Evolutionary conservation across 2,113 vertebrate species (phyloP), one percentile per base, ranked within the genome.

Genomic region (Nematolebias whitei): DNA sequence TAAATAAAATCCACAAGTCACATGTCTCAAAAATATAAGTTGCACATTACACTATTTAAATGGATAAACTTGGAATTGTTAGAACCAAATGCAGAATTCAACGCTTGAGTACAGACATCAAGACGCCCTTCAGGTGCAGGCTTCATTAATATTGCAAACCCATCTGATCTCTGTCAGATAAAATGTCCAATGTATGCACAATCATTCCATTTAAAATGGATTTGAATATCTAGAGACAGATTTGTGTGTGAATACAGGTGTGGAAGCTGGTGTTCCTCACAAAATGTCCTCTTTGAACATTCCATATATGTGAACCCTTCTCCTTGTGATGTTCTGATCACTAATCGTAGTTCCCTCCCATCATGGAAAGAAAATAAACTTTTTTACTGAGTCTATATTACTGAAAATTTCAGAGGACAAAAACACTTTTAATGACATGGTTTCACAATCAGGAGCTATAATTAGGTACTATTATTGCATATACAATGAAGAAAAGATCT

Each of bases 381-480:
- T n/a, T 41, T 57, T 40, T 76, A 74, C 75, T 78, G 71, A 53
- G 49, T 84, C 76, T 52, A n/a, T n/a, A n/a, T 38, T 48, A 45
- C 70, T 56, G 44, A 51, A n/a, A n/a, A 76, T 73, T 74, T 62
- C 45, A 22, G n/a, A 48, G n/a, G n/a, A 64, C 63, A 72, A 64
- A 65, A n/a, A 22, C 45, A 71, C 61, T 60, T 35, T 63, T n/a
- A 24, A 11, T 71, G 50, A 64, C n/a, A 49, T 72, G 48, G 61
- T 77, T 64, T 59, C 15, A 62, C 59, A 32, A 68, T 66, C 64
- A 71, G 48, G 75, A 64, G 62, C 64, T 29, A 70, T 74, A n/a
- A n/a, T n/a, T n/a, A n/a, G n/a, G n/a, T n/a, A n/a, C n/a, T n/a
- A 73, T 80, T 66, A 84, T 71, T 71, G 44, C 74, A 68, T 68